These are phyloP conservation scores for Hydrozoanthus tunicans DNA, from an alignment of 64 coral and sea anemone genomes.

Conservation along the genomic window DNA sequence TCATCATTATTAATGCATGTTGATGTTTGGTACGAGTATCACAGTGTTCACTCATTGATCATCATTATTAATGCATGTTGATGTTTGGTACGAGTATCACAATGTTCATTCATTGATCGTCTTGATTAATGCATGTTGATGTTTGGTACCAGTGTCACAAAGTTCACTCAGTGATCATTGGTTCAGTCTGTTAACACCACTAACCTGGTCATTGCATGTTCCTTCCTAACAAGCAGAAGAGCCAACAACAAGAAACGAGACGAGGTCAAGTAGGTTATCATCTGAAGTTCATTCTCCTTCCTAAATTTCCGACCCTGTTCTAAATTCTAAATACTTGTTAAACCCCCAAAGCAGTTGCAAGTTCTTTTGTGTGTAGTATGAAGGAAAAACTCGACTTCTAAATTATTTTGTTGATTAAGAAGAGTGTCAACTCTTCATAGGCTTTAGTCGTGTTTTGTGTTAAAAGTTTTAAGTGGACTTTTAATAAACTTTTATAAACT, in stretches of 20 bases:
- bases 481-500: background rate
- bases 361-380: background rate
- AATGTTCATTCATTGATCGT: no score
- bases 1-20: no score
- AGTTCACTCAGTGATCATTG: no score
- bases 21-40: no score
- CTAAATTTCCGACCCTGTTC: background rate
- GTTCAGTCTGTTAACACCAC: constrained; percentile 1
- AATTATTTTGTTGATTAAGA: no score
- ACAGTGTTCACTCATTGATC: no score
- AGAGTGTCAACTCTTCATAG: no score
- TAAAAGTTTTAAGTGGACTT: background rate
- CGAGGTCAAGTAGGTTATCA: constrained; percentile 61
- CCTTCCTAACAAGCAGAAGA: constrained; percentile 55
- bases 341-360: background rate
- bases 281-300: background rate
- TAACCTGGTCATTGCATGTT: constrained; percentile 43
- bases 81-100: no score
- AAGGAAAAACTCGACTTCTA: background rate
- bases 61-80: no score
- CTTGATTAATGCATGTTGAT: no score
- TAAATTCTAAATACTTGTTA: constrained; percentile 2
- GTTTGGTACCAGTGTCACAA: no score
- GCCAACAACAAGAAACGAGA: constrained; percentile 61
- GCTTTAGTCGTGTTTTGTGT: no score